These are phyloP conservation scores for Pteruthius melanotis DNA, from an alignment of 2,113 vertebrate species.

Conservation along the genomic window DNA sequence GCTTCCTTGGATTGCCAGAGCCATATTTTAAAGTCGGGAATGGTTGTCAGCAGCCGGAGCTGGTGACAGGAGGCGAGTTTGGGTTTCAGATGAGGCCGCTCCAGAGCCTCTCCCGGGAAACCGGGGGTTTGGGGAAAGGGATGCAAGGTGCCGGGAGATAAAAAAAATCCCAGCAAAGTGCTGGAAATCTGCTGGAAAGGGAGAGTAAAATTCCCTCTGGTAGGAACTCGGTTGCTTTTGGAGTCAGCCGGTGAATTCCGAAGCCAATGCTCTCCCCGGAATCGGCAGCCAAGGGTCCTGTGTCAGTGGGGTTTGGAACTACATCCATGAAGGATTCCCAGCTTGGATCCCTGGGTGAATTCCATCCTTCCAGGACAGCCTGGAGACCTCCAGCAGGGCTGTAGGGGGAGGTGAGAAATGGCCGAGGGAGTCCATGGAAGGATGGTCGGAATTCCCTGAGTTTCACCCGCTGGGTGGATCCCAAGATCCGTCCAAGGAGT, in stretches of 20 bases:
- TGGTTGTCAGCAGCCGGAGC: not conserved
- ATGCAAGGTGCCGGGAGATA: not conserved
- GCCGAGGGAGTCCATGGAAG: fast-evolving
- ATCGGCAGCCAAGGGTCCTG: fast-evolving
- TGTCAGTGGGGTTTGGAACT: fast-evolving
- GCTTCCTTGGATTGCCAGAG: not conserved
- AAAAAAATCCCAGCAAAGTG: not conserved
- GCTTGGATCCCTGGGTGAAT: too few relatives aligned
- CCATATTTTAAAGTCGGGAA: not conserved
- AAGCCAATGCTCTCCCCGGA: fast-evolving
- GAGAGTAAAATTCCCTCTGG: not conserved
- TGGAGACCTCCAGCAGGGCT: not conserved
- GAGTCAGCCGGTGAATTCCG: not conserved
- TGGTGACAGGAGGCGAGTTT: not conserved
- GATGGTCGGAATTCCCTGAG: fast-evolving
- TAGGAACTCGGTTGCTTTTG: not conserved
- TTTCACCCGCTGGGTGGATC: not conserved
- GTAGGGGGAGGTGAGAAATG: not conserved
- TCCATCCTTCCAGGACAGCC: not conserved
- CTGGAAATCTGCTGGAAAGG: not conserved
- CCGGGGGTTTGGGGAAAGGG: not conserved
- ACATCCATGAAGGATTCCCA: fast-evolving
- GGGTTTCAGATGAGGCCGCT: not conserved
- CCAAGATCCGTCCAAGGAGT: not conserved
- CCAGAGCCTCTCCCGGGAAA: not conserved